Base-by-base conservation (phyloP, 2,113 vertebrate species). In the Malaclemys terrapin region DNA sequence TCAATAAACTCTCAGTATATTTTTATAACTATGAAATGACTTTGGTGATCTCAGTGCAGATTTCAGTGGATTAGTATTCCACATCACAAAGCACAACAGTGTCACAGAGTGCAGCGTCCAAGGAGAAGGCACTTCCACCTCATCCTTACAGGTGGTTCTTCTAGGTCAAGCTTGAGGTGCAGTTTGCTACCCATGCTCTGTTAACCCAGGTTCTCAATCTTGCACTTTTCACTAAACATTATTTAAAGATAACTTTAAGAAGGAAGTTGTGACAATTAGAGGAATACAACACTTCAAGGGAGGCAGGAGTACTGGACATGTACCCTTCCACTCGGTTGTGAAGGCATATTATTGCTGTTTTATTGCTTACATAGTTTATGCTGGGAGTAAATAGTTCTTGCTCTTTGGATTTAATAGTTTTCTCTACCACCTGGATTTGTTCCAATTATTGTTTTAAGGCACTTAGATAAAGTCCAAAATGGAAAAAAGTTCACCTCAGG, bases 41-140 rank as follows among this genome's bases (percentile, higher is more conserved):
- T 80, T 0, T 0, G 29, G 38, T 1, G 20, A 69, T 78, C 1
- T 47, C 56, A 14, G 47, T 0, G 0, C 72, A 42, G n/a, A 52
- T 31, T 52, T 90, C 84, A 47, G 52, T 25, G 27, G 38, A 49
- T 19, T 27, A 16, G 8, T 2, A 25, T 52, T 69, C 47, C 1
- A 1, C 9, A 52, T 4, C 22, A 53, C 42, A 47, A 0, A 78
- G 59, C 52, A 45, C 54, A 9, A 53, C 83, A 69, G n/a, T 2
- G 0, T n/a, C 85, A 57, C 10, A 45, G 80, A 56, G 59, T 27
- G 22, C 24, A 76, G 4, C 45, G 25, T 29, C 10, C 16, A 25
- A n/a, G 29, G 89, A 50, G 16, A 72, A 10, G 25, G 52, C 3
- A 29, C 8, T 19, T 56, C 3, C 31, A n/a, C 35, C 7, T 50